Percentiles rank a stretch among this genome's conserved stretches.
These are phyloP conservation scores for Sepioteuthis lessoniana DNA, from an alignment of 2,888 invertebrate species.

Conservation along the genomic window DNA sequence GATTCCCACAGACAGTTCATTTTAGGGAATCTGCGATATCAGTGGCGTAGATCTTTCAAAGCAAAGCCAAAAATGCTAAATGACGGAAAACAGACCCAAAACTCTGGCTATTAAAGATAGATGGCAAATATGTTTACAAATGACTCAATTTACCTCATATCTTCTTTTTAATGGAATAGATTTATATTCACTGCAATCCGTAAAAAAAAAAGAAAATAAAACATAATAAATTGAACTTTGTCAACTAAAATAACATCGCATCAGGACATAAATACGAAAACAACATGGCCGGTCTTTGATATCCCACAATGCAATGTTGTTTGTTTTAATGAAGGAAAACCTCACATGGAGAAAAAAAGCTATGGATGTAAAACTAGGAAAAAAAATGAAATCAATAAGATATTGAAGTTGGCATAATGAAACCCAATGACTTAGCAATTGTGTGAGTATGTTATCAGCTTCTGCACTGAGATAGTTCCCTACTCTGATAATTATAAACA, in stretches of 20 bases:
- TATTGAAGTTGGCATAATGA: background rate
- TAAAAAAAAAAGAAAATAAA: background rate
- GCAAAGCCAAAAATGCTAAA: too few relatives aligned
- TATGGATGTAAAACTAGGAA: background rate
- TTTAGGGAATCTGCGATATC: too few relatives aligned
- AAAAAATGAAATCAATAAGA: background rate
- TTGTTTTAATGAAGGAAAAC: background rate
- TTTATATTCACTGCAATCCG: background rate
- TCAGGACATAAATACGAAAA: background rate
- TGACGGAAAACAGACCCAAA: too few relatives aligned
- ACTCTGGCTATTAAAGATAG: too few relatives aligned
- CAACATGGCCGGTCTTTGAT: background rate
- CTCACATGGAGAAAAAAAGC: background rate
- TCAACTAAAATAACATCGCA: background rate
- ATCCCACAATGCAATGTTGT: background rate
- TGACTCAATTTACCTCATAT: background rate
- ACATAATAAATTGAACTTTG: background rate
- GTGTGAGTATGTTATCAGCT: too few relatives aligned
- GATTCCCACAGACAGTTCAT: too few relatives aligned
- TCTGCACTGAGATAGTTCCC: too few relatives aligned
- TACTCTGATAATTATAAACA: too few relatives aligned
- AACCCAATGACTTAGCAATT: background rate
- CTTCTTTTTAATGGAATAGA: background rate
- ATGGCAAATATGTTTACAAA: too few relatives aligned
- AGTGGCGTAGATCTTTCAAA: too few relatives aligned